A percentile compares a stretch with the other conserved stretches of the same genome.
Evolutionary conservation across 2,888 invertebrate genomes (phyloP).

Genomic region (Athalia circularis): DNA sequence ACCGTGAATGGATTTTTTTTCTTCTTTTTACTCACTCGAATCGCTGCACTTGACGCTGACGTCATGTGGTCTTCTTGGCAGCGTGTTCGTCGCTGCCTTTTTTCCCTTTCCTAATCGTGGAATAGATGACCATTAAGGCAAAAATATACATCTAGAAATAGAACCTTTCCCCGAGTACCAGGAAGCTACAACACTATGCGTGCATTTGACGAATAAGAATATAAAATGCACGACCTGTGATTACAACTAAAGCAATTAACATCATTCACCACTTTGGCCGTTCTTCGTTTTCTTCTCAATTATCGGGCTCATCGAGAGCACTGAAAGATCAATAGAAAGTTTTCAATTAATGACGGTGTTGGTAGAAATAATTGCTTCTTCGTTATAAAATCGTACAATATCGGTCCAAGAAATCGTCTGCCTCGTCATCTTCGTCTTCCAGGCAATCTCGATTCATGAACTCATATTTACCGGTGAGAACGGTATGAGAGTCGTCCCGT

Average conservation of each 20-base stretch:
- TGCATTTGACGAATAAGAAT: not conserved
- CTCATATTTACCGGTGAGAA: slow-evolving; percentile 26
- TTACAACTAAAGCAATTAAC: not conserved
- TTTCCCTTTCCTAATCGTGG: slow-evolving; percentile 42
- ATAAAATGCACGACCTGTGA: not conserved
- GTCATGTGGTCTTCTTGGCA: slow-evolving; percentile 43
- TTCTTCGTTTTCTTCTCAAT: slow-evolving; percentile 15
- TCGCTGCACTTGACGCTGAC: slow-evolving; percentile 46
- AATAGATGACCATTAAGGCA: slow-evolving; percentile 44
- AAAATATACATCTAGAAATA: slow-evolving; percentile 43
- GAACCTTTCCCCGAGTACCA: slow-evolving; percentile 27
- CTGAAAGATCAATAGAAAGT: slow-evolving; percentile 5
- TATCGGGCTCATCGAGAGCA: slow-evolving; percentile 41
- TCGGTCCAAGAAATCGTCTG: slow-evolving; percentile 18
- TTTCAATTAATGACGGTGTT: not conserved
- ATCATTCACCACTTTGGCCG: slow-evolving; percentile 24
- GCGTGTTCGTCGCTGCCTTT: slow-evolving; percentile 30
- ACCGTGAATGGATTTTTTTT: slow-evolving; percentile 20
- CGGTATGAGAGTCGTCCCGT: slow-evolving; percentile 5
- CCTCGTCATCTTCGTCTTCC: slow-evolving; percentile 16
- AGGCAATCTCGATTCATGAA: slow-evolving; percentile 21
- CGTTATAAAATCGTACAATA: slow-evolving; percentile 25
- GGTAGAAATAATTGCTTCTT: not conserved
- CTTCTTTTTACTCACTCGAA: slow-evolving; percentile 39
- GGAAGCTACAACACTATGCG: not conserved